These are phyloP conservation scores for Diplodus sargus DNA, from an alignment of 2,797 vertebrate species.

Conservation along the genomic window DNA sequence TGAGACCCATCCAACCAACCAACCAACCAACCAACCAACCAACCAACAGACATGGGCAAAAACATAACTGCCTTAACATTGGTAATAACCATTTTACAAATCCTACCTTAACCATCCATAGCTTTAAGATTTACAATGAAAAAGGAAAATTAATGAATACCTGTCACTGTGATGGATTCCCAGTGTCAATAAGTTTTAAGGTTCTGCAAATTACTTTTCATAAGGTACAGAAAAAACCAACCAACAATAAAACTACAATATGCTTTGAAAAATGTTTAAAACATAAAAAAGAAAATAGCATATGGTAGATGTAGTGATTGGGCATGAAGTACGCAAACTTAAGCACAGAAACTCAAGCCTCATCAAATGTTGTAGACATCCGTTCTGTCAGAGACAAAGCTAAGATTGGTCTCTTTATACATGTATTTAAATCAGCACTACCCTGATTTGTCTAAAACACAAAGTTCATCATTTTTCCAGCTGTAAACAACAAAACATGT, in stretches of 20 bases:
- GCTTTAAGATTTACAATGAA: neutral
- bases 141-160: neutral
- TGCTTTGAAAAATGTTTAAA: neutral
- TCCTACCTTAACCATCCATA: neutral
- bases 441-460: neutral
- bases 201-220: neutral
- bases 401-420: neutral
- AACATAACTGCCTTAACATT: no score
- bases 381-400: slow-evolving; percentile 3
- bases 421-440: neutral
- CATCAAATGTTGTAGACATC: neutral
- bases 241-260: neutral
- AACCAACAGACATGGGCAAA: no score
- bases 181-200: neutral
- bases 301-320: neutral
- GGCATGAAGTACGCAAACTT: neutral
- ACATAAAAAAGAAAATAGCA: neutral
- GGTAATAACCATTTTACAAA: neutral
- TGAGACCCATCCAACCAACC: no score
- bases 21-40: no score
- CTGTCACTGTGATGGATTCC: neutral
- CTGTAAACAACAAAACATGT: neutral
- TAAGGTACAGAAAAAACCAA: neutral
- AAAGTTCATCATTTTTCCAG: neutral
- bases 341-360: slow-evolving; percentile 8